Base-by-base conservation (phyloP, 64 coral and sea anemone genomes). In the Orbicella faveolata region DNA sequence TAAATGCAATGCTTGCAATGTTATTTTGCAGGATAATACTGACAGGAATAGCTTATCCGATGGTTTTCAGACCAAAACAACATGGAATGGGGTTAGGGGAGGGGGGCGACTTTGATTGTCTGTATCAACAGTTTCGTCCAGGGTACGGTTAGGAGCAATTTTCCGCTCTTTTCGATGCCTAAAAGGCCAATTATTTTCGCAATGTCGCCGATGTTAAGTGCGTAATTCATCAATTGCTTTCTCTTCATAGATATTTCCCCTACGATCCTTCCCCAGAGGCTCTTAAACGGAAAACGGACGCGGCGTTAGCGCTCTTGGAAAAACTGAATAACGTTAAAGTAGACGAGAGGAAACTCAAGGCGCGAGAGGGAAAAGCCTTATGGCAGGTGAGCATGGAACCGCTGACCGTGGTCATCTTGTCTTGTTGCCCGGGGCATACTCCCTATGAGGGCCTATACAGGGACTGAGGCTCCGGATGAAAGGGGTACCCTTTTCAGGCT, bases 231-330 rank as follows among this genome's bases (percentile, higher is more conserved):
- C 12, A 61, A 9, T 9, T 6, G 0, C 34, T 44, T 36, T 39
- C 54, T 76, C 30, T 41, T 62, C 12, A 54, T 25, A 91, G 89
- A 19, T 91, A 91, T 68, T 30, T 30, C 12, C 80, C 89, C 8
- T 91, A 91, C 36, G 80, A 91, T 23, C 89, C 89, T 8, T 17
- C 36, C 72, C 89, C 89, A 21, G 52, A 69, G 17, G 59, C 73
- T 48, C 89, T 91, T 11, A 91, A 85, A 30, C 30, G 70, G 2
- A 91, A 77, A 44, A 85, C 89, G 6, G 89, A 91, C 73, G 82
- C 72, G 9, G 34, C 89, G 18, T 68, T 91, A 12, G 72, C 78
- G 14, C 63, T 91, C 10, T 64, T 85, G 52, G 39, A 67, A 19
- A 83, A 91, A 54, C 11, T 91, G 23, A 83, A 83, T 33, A 67